Base-by-base conservation (phyloP, 2,888 invertebrate species). In the Limnephilus lunatus region DNA sequence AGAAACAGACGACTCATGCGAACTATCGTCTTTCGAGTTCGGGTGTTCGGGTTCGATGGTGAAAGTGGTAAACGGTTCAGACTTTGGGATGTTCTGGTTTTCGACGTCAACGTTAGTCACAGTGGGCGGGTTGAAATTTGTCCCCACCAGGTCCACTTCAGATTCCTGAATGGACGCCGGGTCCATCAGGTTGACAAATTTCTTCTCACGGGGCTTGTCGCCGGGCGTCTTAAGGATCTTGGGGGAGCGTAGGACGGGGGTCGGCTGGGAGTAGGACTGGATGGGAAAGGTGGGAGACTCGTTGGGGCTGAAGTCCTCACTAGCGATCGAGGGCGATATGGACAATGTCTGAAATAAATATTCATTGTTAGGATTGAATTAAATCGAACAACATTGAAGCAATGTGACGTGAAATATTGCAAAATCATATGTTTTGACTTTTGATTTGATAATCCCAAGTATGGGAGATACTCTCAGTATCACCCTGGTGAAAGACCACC, bases 171-270 rank as follows among this genome's bases (percentile, higher is more conserved):
- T 35, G 31, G 81, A 4, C 25, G n/a, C 31, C 32, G 88, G 88
- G 14, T 68, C 53, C 87, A 87, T 87, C 19, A 89, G 80, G 39
- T 89, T 89, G 25, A 89, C 88, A 80, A 89, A 89, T 39, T 89
- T 89, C 35, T 89, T 89, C 12, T 35, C 48, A 7, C 44, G 39
- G 25, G 48, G 86, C 44, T 86, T 86, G 48, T 89, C 80, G 14
- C 39, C 35, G 1, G 35, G 80, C 14, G 15, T 15, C 80, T 89
- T 89, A 12, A 68, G 88, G 25, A 80, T 89, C n/a, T 25, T 89
- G 12, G 88, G 88, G 12, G 80, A 68, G 68, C 7, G 7, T 7
- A 25, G 25, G 68, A 25, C 32, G 9, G 25, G 25, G 19, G 32
- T 7, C 14, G 19, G 68, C n/a, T 89, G 80, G n/a, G 80, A 19